Percentiles rank a stretch among this genome's conserved stretches.
These are phyloP conservation scores for Kradibia gibbosae DNA, from an alignment of 1,140 invertebrate genomes.

Conservation along the genomic window DNA sequence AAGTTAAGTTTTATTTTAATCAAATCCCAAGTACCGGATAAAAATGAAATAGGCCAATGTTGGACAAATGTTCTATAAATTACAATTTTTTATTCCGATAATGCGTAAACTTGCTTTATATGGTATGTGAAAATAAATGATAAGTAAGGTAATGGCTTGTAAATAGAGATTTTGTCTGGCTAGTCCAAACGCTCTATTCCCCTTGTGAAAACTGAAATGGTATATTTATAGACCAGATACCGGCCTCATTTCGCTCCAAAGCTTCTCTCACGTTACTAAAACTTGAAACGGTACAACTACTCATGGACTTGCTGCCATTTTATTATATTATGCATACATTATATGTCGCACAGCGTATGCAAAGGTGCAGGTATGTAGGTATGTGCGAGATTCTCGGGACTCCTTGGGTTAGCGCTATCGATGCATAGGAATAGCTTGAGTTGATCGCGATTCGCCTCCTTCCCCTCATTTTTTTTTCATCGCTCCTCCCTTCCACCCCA, in stretches of 20 bases:
- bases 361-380: neutral
- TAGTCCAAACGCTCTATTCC: neutral
- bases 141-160: slow-evolving; percentile 17
- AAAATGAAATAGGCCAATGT: too few relatives aligned
- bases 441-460: slow-evolving; percentile 20
- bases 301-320: slow-evolving; percentile 16
- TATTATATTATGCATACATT: slow-evolving; percentile 14
- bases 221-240: slow-evolving; percentile 30
- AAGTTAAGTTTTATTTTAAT: too few relatives aligned
- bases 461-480: slow-evolving; percentile 17
- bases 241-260: slow-evolving; percentile 44
- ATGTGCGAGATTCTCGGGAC: slow-evolving; percentile 3
- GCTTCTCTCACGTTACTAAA: slow-evolving; percentile 47
- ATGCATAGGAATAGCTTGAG: slow-evolving; percentile 28
- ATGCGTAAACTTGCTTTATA: neutral
- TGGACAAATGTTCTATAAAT: too few relatives aligned
- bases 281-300: slow-evolving; percentile 30
- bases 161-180: slow-evolving; percentile 22
- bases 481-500: neutral
- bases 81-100: too few relatives aligned
- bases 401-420: slow-evolving; percentile 46
- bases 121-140: neutral
- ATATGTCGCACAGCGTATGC: neutral
- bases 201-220: neutral
- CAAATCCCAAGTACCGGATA: too few relatives aligned